Evolutionary conservation across 2,113 vertebrate genomes (phyloP).

Genomic region (Panurus biarmicus): DNA sequence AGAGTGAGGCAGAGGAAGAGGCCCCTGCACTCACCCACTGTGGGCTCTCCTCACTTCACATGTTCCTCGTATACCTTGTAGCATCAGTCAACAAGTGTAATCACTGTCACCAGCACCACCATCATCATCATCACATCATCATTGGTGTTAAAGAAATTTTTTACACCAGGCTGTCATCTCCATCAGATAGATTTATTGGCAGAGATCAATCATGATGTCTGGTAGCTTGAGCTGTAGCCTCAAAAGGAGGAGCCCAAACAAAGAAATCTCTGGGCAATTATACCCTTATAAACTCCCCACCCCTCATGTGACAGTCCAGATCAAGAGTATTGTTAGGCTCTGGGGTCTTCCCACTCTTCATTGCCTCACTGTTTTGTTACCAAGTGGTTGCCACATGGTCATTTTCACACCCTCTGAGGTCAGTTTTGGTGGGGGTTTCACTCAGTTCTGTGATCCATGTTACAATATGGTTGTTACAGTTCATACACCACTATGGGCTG

Average conservation of each 20-base stretch:
- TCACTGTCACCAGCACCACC: not conserved
- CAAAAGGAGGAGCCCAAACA: not conserved
- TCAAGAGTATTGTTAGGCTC: not conserved
- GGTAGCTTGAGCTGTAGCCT: not conserved
- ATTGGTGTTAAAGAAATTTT: not conserved
- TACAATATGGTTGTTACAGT: not conserved
- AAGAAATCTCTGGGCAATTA: not conserved
- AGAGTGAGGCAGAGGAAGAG: not conserved
- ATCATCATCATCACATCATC: not conserved
- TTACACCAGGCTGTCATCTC: not conserved
- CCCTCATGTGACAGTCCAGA: not conserved
- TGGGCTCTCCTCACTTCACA: not conserved
- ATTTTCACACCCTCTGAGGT: not conserved
- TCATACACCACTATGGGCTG: not conserved
- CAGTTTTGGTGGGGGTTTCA: not conserved
- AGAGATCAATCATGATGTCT: not conserved
- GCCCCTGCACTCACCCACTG: accelerated
- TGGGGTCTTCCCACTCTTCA: not conserved
- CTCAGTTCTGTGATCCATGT: not conserved
- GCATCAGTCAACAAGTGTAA: not conserved
- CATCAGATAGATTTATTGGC: not conserved
- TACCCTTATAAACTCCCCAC: not conserved
- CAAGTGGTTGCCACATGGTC: not conserved
- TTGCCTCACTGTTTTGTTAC: not conserved
- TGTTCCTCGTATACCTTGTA: accelerated